Conservation (phyloP, 2,113 vertebrate species). For the Leiothrix lutea region DNA sequence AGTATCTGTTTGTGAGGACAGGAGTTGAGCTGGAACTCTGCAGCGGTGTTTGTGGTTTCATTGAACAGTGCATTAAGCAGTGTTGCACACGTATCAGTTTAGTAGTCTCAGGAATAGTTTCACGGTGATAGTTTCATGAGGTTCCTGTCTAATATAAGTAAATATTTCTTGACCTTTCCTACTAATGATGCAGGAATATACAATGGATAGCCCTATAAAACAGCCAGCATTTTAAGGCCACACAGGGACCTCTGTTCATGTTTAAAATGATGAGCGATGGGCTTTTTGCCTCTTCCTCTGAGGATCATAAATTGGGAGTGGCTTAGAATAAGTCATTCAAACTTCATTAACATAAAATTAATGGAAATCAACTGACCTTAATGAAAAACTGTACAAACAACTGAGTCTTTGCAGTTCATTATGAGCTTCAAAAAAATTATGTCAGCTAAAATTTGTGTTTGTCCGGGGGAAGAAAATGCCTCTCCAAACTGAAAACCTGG, state of each 20-base stretch:
- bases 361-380: neutral
- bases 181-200: neutral
- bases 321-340: neutral
- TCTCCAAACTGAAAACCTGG: neutral
- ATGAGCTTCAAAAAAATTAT: neutral
- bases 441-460: neutral
- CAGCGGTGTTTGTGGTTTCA: neutral
- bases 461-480: neutral
- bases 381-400: neutral
- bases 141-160: slow-evolving; percentile 23
- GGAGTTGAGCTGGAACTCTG: neutral
- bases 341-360: neutral
- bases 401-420: neutral
- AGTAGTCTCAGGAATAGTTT: neutral
- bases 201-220: neutral
- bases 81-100: neutral
- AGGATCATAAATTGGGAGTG: neutral
- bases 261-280: neutral
- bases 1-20: neutral
- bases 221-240: neutral
- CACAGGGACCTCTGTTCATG: neutral
- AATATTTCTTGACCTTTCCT: slow-evolving; percentile 40
- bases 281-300: neutral
- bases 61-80: neutral
- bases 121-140: neutral